Percentiles rank a stretch among this genome's conserved stretches.
Evolutionary conservation across 2,113 vertebrate genomes (phyloP).

Genomic region (Miniopterus natalensis): DNA sequence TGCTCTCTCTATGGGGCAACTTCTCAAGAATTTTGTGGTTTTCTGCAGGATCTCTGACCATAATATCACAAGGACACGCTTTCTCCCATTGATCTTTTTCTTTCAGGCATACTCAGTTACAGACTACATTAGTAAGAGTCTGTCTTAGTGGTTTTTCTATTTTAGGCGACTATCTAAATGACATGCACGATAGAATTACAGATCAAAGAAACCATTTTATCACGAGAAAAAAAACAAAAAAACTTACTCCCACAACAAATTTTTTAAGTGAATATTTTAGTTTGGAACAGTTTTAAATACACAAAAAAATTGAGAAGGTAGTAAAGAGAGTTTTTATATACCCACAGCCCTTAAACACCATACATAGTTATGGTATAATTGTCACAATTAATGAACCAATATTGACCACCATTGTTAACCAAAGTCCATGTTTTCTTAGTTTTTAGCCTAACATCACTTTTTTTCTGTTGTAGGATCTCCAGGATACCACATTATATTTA

Average conservation of each 20-base stretch:
- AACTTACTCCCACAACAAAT: not conserved
- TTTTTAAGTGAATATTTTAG: not conserved
- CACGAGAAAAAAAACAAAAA: not conserved
- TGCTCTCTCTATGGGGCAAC: not conserved
- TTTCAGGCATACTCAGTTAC: slow-evolving; percentile 3
- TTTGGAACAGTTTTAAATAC: slow-evolving; percentile 5
- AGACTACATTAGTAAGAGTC: not conserved
- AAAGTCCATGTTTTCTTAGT: not conserved
- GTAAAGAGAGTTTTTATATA: not conserved
- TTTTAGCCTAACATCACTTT: not conserved
- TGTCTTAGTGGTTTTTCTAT: slow-evolving; percentile 33
- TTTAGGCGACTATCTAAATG: slow-evolving; percentile 27
- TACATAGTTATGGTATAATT: not conserved
- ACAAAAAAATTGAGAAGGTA: not conserved
- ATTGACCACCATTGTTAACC: not conserved
- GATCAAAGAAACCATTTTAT: slow-evolving; percentile 11
- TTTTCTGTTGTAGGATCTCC: not conserved
- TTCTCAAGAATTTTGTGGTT: slow-evolving; percentile 3
- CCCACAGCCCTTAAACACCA: not conserved
- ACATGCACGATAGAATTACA: slow-evolving; percentile 27
- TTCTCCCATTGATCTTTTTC: slow-evolving; percentile 52
- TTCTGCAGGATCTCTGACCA: not conserved
- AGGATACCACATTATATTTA: not conserved
- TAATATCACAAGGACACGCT: slow-evolving; percentile 34
- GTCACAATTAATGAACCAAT: not conserved